Evolutionary conservation across 1,140 invertebrate genomes (phyloP), one percentile per base, ranked within the genome.

Genomic region (Camponotus pennsylvanicus): DNA sequence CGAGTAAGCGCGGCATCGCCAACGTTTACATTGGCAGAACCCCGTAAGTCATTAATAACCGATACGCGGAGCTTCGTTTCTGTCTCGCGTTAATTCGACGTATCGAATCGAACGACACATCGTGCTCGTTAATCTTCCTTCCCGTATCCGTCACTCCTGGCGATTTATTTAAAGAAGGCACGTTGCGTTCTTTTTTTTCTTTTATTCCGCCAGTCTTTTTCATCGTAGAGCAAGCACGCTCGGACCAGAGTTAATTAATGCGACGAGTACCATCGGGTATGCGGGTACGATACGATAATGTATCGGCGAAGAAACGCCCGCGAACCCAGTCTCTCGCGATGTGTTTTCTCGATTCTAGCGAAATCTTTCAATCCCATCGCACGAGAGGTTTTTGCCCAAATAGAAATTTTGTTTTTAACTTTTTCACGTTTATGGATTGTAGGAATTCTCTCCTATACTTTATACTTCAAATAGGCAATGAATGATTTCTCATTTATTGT

Each of bases 81-180:
- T 88, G 85, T 87, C 86, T 64, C 86, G 82, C 85, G 89, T 89
- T 92, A 93, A 93, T 92, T 92, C 90, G 90, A 93, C 92, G 91
- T 93, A 94, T 93, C 93, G 92, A 94, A 94, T 94, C 90, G 92
- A 88, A 91, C 90, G 90, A 92, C 92, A 93, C 93, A 92, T 91
- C 91, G 85, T 84, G 91, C 87, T 92, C 92, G 89, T 93, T 92
- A 93, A 93, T 93, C 92, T 93, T 76, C 70, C 79, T 89, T 85
- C 70, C 87, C 90, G 71, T 37, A 91, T 91, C 87, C 90, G 85
- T 93, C 89, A 92, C 90, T 92, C 88, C 57, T 52, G 63, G 76
- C 89, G 89, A 89, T 90, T 93, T 92, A 88, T 87, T 88, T 88
- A 85, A 89, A 80, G 85, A 89, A 92, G 86, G 79, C 69, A 64